These are phyloP conservation scores for Sebastes cheni DNA, from an alignment of 2,797 vertebrate genomes.

Conservation along the genomic window DNA sequence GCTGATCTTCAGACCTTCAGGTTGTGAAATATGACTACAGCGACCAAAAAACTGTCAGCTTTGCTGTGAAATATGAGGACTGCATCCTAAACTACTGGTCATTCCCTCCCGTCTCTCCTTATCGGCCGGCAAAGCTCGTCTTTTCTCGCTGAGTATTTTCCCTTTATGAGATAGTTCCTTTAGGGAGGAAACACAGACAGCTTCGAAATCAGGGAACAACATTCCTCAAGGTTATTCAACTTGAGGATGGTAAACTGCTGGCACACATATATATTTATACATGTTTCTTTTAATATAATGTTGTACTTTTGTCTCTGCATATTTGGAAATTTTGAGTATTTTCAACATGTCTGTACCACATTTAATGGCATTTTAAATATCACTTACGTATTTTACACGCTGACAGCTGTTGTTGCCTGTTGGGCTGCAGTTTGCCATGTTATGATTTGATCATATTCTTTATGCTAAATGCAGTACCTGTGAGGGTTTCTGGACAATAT, in stretches of 20 bases:
- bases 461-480: too few relatives aligned
- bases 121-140: not conserved
- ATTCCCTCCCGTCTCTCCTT: not conserved
- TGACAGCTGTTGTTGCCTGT: too few relatives aligned
- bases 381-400: not conserved
- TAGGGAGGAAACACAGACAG: not conserved
- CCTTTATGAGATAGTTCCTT: not conserved
- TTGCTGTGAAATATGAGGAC: constrained; percentile 1
- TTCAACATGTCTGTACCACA: not conserved
- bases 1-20: constrained; percentile 10
- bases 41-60: constrained; percentile 7
- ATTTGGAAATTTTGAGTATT: not conserved
- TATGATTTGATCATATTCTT: too few relatives aligned
- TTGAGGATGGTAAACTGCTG: not conserved
- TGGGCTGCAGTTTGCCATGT: too few relatives aligned
- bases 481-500: too few relatives aligned
- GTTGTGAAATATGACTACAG: not conserved
- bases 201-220: not conserved
- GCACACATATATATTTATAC: not conserved
- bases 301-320: not conserved
- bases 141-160: constrained; percentile 5
- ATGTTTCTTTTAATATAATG: too few relatives aligned
- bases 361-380: not conserved
- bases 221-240: constrained; percentile 5
- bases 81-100: not conserved